Evolutionary conservation across 2,888 invertebrate species (phyloP).

Genomic region (Drosophila anomalata): DNA sequence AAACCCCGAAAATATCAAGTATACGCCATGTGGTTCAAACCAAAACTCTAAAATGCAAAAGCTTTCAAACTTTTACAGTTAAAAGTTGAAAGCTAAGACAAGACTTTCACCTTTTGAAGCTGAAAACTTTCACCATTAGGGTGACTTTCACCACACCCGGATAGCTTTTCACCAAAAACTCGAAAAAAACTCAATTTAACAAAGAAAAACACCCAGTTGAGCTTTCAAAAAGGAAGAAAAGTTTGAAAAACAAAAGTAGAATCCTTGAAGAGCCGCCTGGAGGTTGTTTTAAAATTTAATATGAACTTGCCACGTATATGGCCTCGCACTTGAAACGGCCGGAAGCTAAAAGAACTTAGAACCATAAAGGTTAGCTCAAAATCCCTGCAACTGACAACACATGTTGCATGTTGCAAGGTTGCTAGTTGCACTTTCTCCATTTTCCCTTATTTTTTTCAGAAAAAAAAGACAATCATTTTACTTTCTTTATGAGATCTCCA

Average conservation of each 20-base stretch:
- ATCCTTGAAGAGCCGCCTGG: background rate
- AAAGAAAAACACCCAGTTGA: background rate
- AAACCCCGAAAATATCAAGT: slow-evolving; percentile 1
- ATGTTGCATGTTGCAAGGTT: slow-evolving; percentile 1
- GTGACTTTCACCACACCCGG: slow-evolving; percentile 15
- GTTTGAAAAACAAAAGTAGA: background rate
- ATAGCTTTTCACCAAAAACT: background rate
- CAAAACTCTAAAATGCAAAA: background rate
- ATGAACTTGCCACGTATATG: slow-evolving; percentile 5
- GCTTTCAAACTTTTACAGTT: background rate
- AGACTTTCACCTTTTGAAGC: background rate
- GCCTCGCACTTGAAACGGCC: slow-evolving; percentile 11
- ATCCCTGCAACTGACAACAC: slow-evolving; percentile 11
- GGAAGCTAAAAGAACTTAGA: slow-evolving; percentile 4
- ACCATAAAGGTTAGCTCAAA: slow-evolving; percentile 5
- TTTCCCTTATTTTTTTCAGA: background rate
- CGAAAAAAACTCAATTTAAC: background rate
- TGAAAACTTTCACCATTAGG: background rate
- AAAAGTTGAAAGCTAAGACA: background rate
- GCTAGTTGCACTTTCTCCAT: background rate
- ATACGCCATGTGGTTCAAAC: slow-evolving; percentile 17
- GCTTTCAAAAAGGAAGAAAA: background rate
- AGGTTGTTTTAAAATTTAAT: background rate
- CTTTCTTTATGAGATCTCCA: background rate
- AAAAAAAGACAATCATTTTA: background rate